Percentiles rank a stretch among this genome's conserved stretches.
Evolutionary conservation across 2,888 invertebrate genomes (phyloP).

Genomic region (Lysandra bellargus): DNA sequence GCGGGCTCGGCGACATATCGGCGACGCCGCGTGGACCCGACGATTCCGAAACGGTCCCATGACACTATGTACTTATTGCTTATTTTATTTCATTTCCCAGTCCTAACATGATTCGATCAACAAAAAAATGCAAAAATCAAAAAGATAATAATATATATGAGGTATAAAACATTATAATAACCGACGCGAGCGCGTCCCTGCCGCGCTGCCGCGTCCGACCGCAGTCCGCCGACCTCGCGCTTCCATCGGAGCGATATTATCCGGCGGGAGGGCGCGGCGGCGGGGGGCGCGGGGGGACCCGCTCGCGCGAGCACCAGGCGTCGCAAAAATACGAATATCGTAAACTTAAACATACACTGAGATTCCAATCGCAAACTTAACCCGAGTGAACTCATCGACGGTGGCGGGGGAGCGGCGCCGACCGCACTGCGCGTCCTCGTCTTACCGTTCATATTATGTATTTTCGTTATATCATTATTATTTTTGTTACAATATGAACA

Average conservation of each 20-base stretch:
- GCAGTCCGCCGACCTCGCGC: not conserved
- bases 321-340: not conserved
- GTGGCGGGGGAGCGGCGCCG: not conserved
- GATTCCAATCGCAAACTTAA: constrained; percentile 22
- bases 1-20: not conserved
- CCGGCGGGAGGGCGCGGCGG: not conserved
- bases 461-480: too few species aligned
- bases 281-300: not conserved
- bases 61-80: constrained; percentile 18
- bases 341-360: constrained; percentile 29
- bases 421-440: not conserved
- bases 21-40: not conserved
- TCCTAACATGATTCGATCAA: constrained; percentile 36
- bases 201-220: not conserved
- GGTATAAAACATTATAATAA: constrained; percentile 29
- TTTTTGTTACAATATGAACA: too few species aligned
- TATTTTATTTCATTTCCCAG: constrained; percentile 32
- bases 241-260: not conserved
- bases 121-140: constrained; percentile 38
- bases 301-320: constrained; percentile 16
- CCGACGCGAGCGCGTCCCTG: constrained; percentile 19
- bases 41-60: not conserved
- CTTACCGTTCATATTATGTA: not conserved
- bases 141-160: constrained; percentile 34
- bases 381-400: constrained; percentile 22